Evolutionary conservation across 2,888 invertebrate genomes (phyloP).

Genomic region (Eledone cirrhosa): DNA sequence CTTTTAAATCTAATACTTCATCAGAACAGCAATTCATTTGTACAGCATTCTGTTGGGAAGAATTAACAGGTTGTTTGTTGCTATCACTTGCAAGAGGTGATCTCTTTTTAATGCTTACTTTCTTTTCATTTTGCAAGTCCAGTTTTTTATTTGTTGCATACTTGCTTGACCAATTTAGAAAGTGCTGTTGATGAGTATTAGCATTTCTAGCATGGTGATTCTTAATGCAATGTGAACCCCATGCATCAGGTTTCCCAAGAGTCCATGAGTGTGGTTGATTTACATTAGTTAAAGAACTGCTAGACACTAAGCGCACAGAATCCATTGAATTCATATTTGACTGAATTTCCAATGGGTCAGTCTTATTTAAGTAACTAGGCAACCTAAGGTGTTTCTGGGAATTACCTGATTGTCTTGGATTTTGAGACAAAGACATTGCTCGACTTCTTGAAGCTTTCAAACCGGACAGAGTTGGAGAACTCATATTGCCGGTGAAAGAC

Average conservation of each 20-base stretch:
- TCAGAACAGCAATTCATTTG: background rate
- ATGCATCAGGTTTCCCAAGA: background rate
- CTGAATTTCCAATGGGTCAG: background rate
- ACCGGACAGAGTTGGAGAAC: constrained; percentile 5
- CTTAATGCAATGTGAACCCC: background rate
- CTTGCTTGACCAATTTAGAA: background rate
- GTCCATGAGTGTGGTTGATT: constrained; percentile 19
- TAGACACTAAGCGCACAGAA: background rate
- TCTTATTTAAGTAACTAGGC: background rate
- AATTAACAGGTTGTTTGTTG: background rate
- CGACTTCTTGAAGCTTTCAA: constrained; percentile 22
- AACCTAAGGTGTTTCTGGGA: background rate
- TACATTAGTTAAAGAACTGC: constrained; percentile 16
- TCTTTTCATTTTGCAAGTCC: background rate
- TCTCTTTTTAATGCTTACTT: background rate
- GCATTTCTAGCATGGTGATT: background rate
- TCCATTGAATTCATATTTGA: background rate
- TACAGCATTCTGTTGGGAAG: background rate
- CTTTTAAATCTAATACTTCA: background rate
- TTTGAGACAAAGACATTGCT: constrained; percentile 17
- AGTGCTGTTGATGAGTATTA: background rate
- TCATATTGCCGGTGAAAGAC: constrained; percentile 20
- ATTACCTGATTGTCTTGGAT: background rate
- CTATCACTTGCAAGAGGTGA: background rate
- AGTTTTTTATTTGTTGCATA: background rate